Conservation (phyloP, 2,888 invertebrate species). For the Drosophila mettleri region DNA sequence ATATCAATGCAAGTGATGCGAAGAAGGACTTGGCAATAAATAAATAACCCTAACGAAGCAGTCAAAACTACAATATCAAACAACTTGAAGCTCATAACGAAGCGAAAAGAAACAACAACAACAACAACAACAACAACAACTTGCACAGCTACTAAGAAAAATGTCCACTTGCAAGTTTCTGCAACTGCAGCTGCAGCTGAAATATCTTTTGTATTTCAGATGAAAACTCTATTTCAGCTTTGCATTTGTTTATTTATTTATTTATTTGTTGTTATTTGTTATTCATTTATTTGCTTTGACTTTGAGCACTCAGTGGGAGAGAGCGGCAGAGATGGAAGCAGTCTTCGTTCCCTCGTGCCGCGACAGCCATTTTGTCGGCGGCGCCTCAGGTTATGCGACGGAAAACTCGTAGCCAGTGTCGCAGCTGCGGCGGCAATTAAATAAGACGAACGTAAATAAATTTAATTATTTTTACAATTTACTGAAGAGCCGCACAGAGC, state of each 20-base stretch:
- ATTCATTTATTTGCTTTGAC: conserved; percentile 64
- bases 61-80: conserved; percentile 22
- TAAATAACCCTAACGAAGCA: conserved; percentile 73
- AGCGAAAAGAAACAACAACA: conserved; percentile 1
- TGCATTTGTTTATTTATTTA: conserved; percentile 58
- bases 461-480: conserved; percentile 77
- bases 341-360: conserved; percentile 5
- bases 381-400: conserved; percentile 44
- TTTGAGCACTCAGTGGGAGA: conserved; percentile 24
- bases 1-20: conserved; percentile 54
- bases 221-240: conserved; percentile 47
- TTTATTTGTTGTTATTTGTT: conserved; percentile 58
- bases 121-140: not conserved
- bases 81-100: conserved; percentile 20
- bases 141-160: conserved; percentile 1
- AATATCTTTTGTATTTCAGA: conserved; percentile 40
- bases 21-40: conserved; percentile 51
- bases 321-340: no score
- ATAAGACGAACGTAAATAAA: conserved; percentile 70
- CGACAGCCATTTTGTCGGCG: conserved; percentile 44
- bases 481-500: conserved; percentile 34
- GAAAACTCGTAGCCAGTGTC: conserved; percentile 21
- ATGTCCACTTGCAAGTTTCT: conserved; percentile 44
- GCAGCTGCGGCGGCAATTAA: conserved; percentile 69
- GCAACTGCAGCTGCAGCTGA: conserved; percentile 28